These are phyloP conservation scores for Diadegma fenestrale DNA, from an alignment of 2,888 invertebrate genomes.

Conservation along the genomic window DNA sequence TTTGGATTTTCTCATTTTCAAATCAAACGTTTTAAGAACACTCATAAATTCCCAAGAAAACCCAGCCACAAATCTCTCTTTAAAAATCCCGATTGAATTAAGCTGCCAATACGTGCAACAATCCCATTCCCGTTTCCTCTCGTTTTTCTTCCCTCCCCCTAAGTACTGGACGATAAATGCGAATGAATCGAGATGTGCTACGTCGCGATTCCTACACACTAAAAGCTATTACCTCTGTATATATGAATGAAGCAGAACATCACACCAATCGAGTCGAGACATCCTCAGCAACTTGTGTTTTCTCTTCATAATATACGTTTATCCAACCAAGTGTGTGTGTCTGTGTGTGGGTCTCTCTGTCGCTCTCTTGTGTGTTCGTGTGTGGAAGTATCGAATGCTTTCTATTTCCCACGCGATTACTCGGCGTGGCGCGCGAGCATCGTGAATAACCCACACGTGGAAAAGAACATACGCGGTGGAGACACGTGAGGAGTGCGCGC, in stretches of 20 bases:
- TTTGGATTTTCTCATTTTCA: too few relatives aligned
- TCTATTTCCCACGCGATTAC: conserved; percentile 80
- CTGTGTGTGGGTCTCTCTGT: neutral
- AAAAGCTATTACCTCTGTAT: too few relatives aligned
- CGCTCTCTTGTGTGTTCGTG: neutral
- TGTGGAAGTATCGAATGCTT: conserved; percentile 72
- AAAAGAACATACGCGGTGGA: neutral
- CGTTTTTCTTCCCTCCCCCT: neutral
- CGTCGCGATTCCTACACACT: conserved; percentile 49
- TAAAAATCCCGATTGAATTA: conserved; percentile 11
- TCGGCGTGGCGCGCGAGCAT: conserved; percentile 60
- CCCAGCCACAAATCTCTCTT: neutral
- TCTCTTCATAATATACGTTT: neutral
- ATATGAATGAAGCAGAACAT: conserved; percentile 47
- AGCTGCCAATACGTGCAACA: conserved; percentile 44
- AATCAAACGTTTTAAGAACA: too few relatives aligned
- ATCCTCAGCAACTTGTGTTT: conserved; percentile 51
- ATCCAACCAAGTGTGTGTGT: too few relatives aligned
- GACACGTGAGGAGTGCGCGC: neutral
- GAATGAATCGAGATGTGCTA: conserved; percentile 59
- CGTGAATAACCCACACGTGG: conserved; percentile 9
- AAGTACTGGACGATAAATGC: conserved; percentile 35
- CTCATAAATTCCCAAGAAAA: conserved; percentile 8
- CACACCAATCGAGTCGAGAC: conserved; percentile 27
- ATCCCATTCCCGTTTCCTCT: conserved; percentile 38